Evolutionary conservation across 1,140 invertebrate species (phyloP).

Genomic region (Ceratina japonica): DNA sequence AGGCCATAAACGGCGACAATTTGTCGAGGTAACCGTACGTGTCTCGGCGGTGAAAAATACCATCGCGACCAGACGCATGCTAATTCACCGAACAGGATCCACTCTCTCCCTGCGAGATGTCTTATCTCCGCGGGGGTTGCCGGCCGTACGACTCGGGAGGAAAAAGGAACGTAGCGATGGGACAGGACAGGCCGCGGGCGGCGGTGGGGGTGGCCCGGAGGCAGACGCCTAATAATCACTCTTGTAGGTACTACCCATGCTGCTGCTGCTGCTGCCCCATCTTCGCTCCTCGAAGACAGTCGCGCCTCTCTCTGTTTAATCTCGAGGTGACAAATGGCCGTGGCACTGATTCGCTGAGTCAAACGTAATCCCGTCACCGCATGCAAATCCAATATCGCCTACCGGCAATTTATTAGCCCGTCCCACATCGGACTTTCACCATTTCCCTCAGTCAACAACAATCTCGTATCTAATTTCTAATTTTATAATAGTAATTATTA

Average conservation of each 20-base stretch:
- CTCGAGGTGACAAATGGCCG: conserved; percentile 73
- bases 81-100: conserved; percentile 39
- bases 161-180: neutral
- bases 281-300: conserved; percentile 64
- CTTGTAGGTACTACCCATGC: conserved; percentile 39
- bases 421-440: too few relatives aligned
- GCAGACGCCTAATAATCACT: conserved; percentile 57
- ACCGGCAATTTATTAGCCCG: neutral
- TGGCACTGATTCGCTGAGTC: conserved; percentile 74
- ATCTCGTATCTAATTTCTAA: too few relatives aligned
- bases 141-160: neutral
- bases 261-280: conserved; percentile 27
- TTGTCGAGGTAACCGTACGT: conserved; percentile 32
- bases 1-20: conserved; percentile 37
- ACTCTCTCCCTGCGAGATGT: conserved; percentile 26
- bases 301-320: conserved; percentile 73
- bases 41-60: conserved; percentile 37
- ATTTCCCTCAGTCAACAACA: too few relatives aligned
- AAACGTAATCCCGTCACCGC: conserved; percentile 74
- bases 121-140: conserved; percentile 53
- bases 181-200: neutral
- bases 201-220: neutral
- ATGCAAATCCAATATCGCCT: conserved; percentile 72
- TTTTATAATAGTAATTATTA: too few relatives aligned
- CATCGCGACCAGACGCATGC: conserved; percentile 20